These are phyloP conservation scores for Pelobates cultripes DNA, from an alignment of 2,797 vertebrate genomes.

Conservation along the genomic window DNA sequence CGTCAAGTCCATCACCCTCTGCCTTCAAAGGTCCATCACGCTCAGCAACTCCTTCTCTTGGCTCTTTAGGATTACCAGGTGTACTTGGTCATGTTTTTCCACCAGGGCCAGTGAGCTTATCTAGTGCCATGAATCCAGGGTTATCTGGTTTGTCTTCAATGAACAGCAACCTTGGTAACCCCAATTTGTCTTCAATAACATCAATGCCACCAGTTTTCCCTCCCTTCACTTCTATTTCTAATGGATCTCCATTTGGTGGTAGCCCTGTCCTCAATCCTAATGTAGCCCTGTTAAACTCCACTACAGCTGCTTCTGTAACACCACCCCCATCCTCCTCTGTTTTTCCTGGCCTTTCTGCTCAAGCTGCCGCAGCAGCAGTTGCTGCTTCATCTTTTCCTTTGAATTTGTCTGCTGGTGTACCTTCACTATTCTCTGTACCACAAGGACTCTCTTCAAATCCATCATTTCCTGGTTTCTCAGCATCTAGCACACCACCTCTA, in stretches of 20 bases:
- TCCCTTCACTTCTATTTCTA: constrained; percentile 81
- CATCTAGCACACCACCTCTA: constrained; percentile 79
- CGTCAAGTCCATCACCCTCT: constrained; percentile 85
- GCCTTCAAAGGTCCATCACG: constrained; percentile 90
- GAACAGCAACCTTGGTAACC: constrained; percentile 67
- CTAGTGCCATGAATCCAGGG: constrained; percentile 77
- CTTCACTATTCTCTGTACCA: constrained; percentile 85
- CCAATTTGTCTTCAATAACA: constrained; percentile 70
- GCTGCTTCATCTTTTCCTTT: constrained; percentile 79
- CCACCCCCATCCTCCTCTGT: constrained; percentile 64
- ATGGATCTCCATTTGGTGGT: constrained; percentile 74
- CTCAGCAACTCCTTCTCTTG: constrained; percentile 78
- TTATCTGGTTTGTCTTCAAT: constrained; percentile 80
- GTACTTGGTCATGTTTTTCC: constrained; percentile 79
- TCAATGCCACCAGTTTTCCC: constrained; percentile 78
- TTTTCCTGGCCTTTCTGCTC: constrained; percentile 70
- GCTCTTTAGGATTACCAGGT: constrained; percentile 77
- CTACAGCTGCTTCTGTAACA: constrained; percentile 68
- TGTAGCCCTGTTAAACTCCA: constrained; percentile 65
- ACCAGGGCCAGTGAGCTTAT: constrained; percentile 75
- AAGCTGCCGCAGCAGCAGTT: constrained; percentile 67
- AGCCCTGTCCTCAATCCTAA: constrained; percentile 69
- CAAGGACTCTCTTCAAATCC: constrained; percentile 73
- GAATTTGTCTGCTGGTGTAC: constrained; percentile 80
- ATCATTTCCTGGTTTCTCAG: constrained; percentile 85